These are phyloP conservation scores for Denticeps clupeoides DNA, from an alignment of 2,797 vertebrate genomes.

Conservation along the genomic window DNA sequence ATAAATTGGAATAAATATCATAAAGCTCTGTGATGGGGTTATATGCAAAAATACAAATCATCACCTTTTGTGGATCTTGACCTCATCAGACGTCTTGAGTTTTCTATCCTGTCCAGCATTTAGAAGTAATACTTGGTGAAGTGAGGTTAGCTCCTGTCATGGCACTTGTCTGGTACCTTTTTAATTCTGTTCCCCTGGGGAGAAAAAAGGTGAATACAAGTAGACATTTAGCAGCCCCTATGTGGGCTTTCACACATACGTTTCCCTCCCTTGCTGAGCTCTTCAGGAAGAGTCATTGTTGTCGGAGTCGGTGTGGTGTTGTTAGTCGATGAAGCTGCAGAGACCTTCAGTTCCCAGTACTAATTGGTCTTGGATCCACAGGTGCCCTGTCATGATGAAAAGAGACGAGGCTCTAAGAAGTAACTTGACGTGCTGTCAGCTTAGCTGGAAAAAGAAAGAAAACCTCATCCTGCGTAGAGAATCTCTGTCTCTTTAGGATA, in stretches of 20 bases:
- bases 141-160: too few relatives aligned
- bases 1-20: too few relatives aligned
- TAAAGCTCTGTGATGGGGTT: too few relatives aligned
- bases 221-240: too few relatives aligned
- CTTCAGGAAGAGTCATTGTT: neutral
- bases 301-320: neutral
- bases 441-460: neutral
- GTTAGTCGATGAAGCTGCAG: neutral
- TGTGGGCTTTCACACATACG: neutral
- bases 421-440: neutral
- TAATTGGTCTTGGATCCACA: constrained; percentile 4
- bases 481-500: neutral
- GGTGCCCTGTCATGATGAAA: neutral
- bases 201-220: too few relatives aligned
- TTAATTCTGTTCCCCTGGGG: too few relatives aligned
- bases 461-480: neutral
- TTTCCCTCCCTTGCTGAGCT: neutral
- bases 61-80: too few relatives aligned
- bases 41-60: too few relatives aligned
- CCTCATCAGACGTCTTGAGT: too few relatives aligned
- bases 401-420: neutral
- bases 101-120: too few relatives aligned
- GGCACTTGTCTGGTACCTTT: too few relatives aligned
- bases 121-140: too few relatives aligned
- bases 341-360: neutral